Evolutionary conservation across 2,797 vertebrate species (phyloP), one percentile per base, ranked within the genome.

Genomic region (Oophaga sylvatica): DNA sequence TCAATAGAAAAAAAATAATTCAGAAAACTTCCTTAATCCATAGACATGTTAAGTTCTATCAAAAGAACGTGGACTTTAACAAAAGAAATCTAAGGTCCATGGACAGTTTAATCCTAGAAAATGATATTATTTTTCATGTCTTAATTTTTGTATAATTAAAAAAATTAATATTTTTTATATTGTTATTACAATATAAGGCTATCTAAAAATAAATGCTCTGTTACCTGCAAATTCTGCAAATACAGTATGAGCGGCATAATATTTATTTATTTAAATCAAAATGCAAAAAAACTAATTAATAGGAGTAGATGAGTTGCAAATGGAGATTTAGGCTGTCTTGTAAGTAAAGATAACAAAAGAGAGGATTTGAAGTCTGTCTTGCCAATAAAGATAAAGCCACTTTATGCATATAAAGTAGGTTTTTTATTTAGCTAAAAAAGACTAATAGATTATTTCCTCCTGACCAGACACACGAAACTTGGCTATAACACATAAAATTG

Each of bases 191-290:
- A 45, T 45, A 71, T n/a, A 19, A 48, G 12, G 13, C 8, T 4
- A 65, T 81, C 22, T 65, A 19, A 81, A n/a, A 80, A 41, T 26
- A 19, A n/a, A n/a, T 45, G n/a, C 3, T 15, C 9, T 70, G 29
- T 29, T 31, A 70, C 29, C 17, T 31, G 1, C 29, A 83, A 71
- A 59, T 45, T 62, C 57, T 63, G 57, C 31, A 45, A 41, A 13
- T n/a, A 71, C 16, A 83, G 17, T 71, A 13, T 57, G 48, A 71
- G 22, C 26, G 19, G 68, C n/a, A 41, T 73, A 29, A 73, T 31
- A 75, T 75, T 75, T 75, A 29, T 63, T 84, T 60, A 76, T 60
- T 75, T 81, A 76, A 63, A 84, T 84, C 15, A 76, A 84, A 62
- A 75, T 60, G 6, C 57, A 22, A 45, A 22, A 13, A 62, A 76